Conservation (phyloP, 2,797 vertebrate genomes). For the Philypnodon macrostomus region DNA sequence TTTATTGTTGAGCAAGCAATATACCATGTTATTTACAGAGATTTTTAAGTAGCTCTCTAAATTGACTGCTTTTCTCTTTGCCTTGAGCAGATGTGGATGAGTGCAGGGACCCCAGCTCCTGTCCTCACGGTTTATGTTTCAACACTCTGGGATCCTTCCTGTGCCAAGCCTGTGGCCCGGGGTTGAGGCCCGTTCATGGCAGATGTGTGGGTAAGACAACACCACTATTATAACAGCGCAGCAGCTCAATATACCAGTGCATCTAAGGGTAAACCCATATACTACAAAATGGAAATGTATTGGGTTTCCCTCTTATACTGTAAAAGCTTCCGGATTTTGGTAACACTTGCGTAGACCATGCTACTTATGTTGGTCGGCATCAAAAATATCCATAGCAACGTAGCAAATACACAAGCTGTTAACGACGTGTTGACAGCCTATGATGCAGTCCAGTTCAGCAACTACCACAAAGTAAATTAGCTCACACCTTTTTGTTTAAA, state of each 20-base stretch:
- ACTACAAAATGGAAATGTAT: slow-evolving; percentile 42
- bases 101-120: slow-evolving; percentile 69
- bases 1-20: no score
- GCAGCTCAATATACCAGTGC: slow-evolving; percentile 9
- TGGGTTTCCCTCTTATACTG: slow-evolving; percentile 44
- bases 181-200: slow-evolving; percentile 65
- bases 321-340: slow-evolving; percentile 49
- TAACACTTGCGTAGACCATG: slow-evolving; percentile 44
- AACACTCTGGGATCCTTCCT: slow-evolving; percentile 77
- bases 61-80: no score
- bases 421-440: slow-evolving; percentile 54
- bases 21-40: no score
- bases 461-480: slow-evolving; percentile 26
- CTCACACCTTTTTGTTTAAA: slow-evolving; percentile 28
- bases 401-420: slow-evolving; percentile 39
- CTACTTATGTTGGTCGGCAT: slow-evolving; percentile 45
- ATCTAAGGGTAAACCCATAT: slow-evolving; percentile 24
- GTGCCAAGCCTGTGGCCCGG: slow-evolving; percentile 71
- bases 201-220: slow-evolving; percentile 77
- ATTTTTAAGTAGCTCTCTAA: no score
- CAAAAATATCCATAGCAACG: slow-evolving; percentile 34
- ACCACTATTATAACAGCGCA: slow-evolving; percentile 22
- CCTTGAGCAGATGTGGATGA: slow-evolving; percentile 74
- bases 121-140: slow-evolving; percentile 68
- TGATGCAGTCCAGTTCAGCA: slow-evolving; percentile 43